Evolutionary conservation across 2,113 vertebrate genomes (phyloP).

Genomic region (Scomber colias): DNA sequence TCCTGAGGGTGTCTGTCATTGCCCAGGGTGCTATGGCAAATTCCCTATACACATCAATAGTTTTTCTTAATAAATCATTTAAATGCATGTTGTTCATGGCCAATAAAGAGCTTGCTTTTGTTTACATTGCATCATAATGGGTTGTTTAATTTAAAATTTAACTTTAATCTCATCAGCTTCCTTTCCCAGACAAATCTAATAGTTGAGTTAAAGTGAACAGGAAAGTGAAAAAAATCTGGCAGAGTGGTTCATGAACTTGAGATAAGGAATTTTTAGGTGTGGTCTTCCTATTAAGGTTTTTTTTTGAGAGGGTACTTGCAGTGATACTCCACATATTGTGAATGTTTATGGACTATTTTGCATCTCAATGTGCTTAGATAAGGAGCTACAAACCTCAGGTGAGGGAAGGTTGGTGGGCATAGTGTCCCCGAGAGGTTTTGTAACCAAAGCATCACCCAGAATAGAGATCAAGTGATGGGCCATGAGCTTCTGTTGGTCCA

Average conservation of each 20-base stretch:
- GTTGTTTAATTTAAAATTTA: not conserved
- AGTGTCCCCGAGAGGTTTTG: conserved; percentile 82
- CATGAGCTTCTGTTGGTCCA: conserved; percentile 93
- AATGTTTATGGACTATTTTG: not conserved
- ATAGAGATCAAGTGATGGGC: conserved; percentile 88
- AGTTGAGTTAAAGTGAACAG: conserved; percentile 44
- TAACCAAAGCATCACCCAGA: conserved; percentile 89
- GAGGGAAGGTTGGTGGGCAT: conserved; percentile 89
- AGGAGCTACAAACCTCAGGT: conserved; percentile 86
- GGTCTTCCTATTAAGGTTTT: conserved; percentile 9
- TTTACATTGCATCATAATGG: not conserved
- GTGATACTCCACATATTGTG: not conserved
- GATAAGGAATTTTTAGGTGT: conserved; percentile 23
- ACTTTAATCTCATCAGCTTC: conserved; percentile 22
- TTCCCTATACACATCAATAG: no score
- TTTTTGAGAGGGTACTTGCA: not conserved
- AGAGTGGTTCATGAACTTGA: conserved; percentile 26
- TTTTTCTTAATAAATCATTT: no score
- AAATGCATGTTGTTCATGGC: no score
- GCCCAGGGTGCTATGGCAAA: no score
- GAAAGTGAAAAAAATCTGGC: conserved; percentile 34
- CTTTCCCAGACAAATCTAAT: conserved; percentile 36
- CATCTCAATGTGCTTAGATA: not conserved
- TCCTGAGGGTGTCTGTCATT: no score
- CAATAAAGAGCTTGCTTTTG: not conserved